Base-by-base conservation (phyloP, 2,797 vertebrate genomes). In the Peromyscus eremicus region DNA sequence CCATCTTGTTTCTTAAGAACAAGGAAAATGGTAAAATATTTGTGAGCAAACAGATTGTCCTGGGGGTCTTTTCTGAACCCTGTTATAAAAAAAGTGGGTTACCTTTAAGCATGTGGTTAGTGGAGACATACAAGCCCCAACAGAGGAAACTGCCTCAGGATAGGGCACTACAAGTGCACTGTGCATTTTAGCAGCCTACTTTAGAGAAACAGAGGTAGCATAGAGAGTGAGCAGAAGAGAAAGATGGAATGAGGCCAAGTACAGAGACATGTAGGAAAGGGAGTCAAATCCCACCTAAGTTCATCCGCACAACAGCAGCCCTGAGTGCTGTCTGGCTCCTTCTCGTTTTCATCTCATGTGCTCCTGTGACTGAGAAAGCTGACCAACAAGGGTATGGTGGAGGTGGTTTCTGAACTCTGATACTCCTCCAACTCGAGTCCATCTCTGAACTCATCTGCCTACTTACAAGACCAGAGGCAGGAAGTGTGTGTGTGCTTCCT, bases 1-100 rank as follows among this genome's bases (percentile, higher is more conserved):
- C 43, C 88, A 14, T 92, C 25, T 89, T 89, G 19, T 75, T 92
- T 94, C 25, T 64, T 86, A 77, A 96, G 77, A 96, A 95, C 34
- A 70, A 17, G 83, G 70, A 86, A 81, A 85, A 43, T 27, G 5
- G 29, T 82, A 55, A 92, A 49, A 57, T 75, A 43, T 85, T 91
- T 76, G 13, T 83, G 52, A 94, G 91, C 6, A 19, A 86, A 55
- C 70, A 68, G 13, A 81, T 75, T 70, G 9, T 14, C 88, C 66
- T 66, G 32, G 40, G n/a, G 23, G 27, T 13, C 70, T 95, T 94
- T 55, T n/a, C 46, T 52, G 91, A 93, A 46, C 23, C 52, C 46
- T 70, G 52, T 79, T 92, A 5, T 62, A 81, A 82, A 92, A 92
- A 40, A 52, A 25, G n/a, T 89, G 11, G 5, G 2, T 66, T 95